phyloP scores from a whole-genome alignment of 53 echinoderm and acorn worm species.

The Temnopleurus reevesii region DNA sequence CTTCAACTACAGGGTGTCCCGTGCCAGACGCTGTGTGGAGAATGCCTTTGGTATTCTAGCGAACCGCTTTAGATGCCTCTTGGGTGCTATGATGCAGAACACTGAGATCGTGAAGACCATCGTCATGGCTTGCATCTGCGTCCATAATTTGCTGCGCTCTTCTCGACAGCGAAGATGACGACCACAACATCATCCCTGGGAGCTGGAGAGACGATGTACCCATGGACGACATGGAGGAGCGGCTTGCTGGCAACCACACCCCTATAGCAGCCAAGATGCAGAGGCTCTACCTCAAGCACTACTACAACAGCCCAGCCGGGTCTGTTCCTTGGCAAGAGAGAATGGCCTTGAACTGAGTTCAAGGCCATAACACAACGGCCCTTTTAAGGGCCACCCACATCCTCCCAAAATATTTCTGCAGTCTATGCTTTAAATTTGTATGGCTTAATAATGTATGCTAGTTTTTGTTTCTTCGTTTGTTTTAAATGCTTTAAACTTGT shows the following conservation, averaged over 20 bases:
- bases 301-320: slow-evolving; percentile 12
- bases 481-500: too few relatives aligned
- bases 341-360: background rate
- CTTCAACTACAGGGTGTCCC: slow-evolving; percentile 22
- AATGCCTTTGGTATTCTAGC: slow-evolving; percentile 13
- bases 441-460: too few relatives aligned
- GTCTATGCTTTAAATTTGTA: too few relatives aligned
- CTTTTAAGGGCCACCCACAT: too few relatives aligned
- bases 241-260: slow-evolving; percentile 47
- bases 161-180: slow-evolving; percentile 39
- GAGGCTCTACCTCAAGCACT: slow-evolving; percentile 38
- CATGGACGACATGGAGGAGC: background rate
- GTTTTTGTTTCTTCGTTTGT: too few relatives aligned
- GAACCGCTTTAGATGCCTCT: background rate
- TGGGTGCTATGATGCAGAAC: background rate
- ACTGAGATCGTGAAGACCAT: slow-evolving; percentile 1
- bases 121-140: slow-evolving; percentile 20
- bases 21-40: background rate
- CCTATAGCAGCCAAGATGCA: slow-evolving; percentile 52
- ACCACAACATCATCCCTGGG: slow-evolving; percentile 47
- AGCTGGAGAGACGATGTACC: slow-evolving; percentile 40
- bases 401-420: too few relatives aligned
- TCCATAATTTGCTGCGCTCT: too few relatives aligned
- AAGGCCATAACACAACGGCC: too few relatives aligned
- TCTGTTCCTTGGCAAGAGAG: slow-evolving; percentile 33